Evolutionary conservation across 2,888 invertebrate species (phyloP), one percentile per base, ranked within the genome.

Genomic region (Drosophila multiciliata): DNA sequence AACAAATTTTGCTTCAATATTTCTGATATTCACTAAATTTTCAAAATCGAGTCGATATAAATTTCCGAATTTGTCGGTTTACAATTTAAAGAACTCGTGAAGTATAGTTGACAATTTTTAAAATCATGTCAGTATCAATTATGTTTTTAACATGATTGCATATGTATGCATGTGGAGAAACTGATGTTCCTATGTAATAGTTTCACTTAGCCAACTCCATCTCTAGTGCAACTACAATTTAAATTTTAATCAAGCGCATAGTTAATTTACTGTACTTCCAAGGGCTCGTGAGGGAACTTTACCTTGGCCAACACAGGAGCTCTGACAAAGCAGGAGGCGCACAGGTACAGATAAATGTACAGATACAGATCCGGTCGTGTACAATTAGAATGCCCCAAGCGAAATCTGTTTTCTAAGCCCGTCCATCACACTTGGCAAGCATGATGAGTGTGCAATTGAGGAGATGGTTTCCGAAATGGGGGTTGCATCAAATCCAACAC

Each of bases 311-410:
- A 38, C 38, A 17, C 15, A 20, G 12, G 55, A 33, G 33, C 7
- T 45, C n/a, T 23, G 45, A 15, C 15, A 23, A n/a, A 3, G 23
- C 26, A 61, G 20, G 17, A 5, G 29, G 49, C 54, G 7, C 6
- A 52, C 29, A 52, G 42, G 3, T 26, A 38, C 45, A 55, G 48
- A 20, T n/a, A n/a, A n/a, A 32, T n/a, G n/a, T n/a, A 40, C 50
- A 60, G 36, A 50, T 33, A 42, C 42, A 52, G 55, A 40, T 66
- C 73, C 57, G 40, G 52, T 36, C 66, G 23, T 64, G 65, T 55
- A 70, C 75, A 70, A 74, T 69, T 74, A 66, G 68, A 75, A 48
- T 11, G 57, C 48, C 42, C 61, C 38, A 5, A 26, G 38, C 60
- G 20, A 23, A 60, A 59, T 40, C 32, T 57, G 66, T 72, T 36